phyloP scores from a whole-genome alignment of 2,113 vertebrate genomes.

The Leucopternis melanops region DNA sequence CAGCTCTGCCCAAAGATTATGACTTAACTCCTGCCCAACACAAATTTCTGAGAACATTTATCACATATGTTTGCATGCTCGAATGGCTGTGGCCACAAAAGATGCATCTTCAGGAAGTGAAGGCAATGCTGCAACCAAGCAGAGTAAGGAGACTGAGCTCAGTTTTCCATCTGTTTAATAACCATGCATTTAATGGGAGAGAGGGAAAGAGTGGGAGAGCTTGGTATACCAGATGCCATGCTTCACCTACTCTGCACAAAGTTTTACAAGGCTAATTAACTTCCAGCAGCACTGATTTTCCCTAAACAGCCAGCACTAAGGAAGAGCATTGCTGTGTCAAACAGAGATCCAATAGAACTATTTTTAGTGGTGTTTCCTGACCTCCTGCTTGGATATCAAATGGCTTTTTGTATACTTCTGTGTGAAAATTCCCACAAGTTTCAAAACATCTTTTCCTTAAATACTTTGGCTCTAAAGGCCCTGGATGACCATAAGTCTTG shows the following conservation, averaged over 20 bases:
- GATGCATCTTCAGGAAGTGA: neutral
- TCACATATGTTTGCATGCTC: neutral
- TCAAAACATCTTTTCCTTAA: neutral
- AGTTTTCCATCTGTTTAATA: neutral
- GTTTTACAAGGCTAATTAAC: neutral
- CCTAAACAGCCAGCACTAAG: neutral
- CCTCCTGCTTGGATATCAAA: neutral
- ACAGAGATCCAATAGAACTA: neutral
- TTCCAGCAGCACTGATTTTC: neutral
- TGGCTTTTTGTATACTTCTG: neutral
- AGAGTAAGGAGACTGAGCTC: neutral
- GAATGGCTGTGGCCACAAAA: neutral
- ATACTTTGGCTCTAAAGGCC: neutral
- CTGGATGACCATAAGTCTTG: neutral
- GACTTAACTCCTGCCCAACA: neutral
- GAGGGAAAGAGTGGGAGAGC: neutral
- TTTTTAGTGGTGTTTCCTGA: neutral
- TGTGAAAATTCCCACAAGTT: neutral
- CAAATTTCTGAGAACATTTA: neutral
- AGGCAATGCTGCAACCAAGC: neutral
- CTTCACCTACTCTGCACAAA: neutral
- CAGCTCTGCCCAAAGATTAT: neutral
- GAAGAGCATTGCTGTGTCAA: neutral
- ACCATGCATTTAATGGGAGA: neutral
- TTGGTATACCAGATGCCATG: accelerated